phyloP scores from a whole-genome alignment of 2,113 vertebrate species.

The Paramormyrops kingsleyae region DNA sequence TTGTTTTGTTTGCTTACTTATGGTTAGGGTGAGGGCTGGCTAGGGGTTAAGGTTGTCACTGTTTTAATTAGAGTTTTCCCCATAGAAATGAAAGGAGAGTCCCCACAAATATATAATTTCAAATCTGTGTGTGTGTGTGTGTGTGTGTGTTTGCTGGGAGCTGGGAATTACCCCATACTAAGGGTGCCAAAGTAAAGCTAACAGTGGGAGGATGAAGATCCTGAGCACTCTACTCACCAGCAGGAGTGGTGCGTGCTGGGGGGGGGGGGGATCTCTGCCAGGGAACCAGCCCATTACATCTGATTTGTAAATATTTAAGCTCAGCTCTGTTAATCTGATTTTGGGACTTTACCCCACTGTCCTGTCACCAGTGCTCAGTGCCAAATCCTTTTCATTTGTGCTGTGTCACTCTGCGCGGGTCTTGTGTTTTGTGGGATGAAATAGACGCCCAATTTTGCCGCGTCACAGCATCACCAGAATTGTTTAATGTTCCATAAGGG shows the following conservation, averaged over 20 bases:
- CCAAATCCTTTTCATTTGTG: slow-evolving; percentile 75
- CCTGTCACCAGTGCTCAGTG: slow-evolving; percentile 71
- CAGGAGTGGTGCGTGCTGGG: no score
- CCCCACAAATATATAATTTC: no score
- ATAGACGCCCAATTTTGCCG: slow-evolving; percentile 55
- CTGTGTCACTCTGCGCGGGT: slow-evolving; percentile 69
- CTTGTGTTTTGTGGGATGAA: slow-evolving; percentile 57
- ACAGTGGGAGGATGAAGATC: background rate
- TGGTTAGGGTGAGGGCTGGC: no score
- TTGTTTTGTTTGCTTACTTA: no score
- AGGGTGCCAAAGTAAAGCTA: background rate
- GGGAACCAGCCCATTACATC: slow-evolving; percentile 64
- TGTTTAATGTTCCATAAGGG: slow-evolving; percentile 51
- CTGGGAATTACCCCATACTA: background rate
- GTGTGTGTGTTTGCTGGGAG: background rate
- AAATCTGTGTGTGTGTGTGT: no score
- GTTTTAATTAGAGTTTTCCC: no score
- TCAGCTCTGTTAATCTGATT: slow-evolving; percentile 77
- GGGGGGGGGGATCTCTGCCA: slow-evolving; percentile 63
- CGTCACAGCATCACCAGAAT: slow-evolving; percentile 42
- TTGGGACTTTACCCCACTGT: slow-evolving; percentile 77
- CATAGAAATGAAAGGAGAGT: no score
- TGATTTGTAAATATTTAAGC: slow-evolving; percentile 76
- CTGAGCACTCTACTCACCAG: no score
- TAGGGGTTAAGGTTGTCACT: no score